Percentiles rank a stretch among this genome's conserved stretches.
Conservation (phyloP, 2,888 invertebrate species). For the Dyspetes luteomarginatus region DNA sequence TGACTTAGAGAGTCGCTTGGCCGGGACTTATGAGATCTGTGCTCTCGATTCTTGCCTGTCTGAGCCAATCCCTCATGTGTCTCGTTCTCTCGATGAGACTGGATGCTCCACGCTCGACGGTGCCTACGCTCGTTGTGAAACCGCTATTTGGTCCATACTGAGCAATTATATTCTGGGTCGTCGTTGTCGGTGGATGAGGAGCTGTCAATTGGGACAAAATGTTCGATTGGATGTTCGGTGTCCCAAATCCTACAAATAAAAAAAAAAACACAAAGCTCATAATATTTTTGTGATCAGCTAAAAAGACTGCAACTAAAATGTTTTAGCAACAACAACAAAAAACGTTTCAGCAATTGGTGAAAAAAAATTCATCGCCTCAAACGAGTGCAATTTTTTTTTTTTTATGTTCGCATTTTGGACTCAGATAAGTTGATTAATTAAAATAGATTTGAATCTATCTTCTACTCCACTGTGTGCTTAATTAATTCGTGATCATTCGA, state of each 20-base stretch:
- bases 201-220: constrained; percentile 80
- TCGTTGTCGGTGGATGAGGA: constrained; percentile 77
- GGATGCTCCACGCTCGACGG: constrained; percentile 85
- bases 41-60: constrained; percentile 84
- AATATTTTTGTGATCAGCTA: no score
- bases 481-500: no score
- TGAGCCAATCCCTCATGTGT: constrained; percentile 88
- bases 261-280: constrained; percentile 2
- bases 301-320: no score
- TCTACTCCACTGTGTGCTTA: no score
- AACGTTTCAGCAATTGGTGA: no score
- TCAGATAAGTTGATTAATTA: no score
- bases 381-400: no score
- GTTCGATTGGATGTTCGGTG: constrained; percentile 81
- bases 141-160: constrained; percentile 82
- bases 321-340: no score
- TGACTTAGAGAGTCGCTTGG: constrained; percentile 80
- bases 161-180: constrained; percentile 82
- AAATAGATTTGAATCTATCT: no score
- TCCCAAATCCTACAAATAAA: constrained; percentile 75
- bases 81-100: constrained; percentile 87
- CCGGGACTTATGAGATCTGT: constrained; percentile 80
- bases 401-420: no score
- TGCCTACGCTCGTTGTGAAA: constrained; percentile 81
- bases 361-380: no score